Conservation (phyloP, 1,140 invertebrate genomes). For the Dreissena rostriformis region DNA sequence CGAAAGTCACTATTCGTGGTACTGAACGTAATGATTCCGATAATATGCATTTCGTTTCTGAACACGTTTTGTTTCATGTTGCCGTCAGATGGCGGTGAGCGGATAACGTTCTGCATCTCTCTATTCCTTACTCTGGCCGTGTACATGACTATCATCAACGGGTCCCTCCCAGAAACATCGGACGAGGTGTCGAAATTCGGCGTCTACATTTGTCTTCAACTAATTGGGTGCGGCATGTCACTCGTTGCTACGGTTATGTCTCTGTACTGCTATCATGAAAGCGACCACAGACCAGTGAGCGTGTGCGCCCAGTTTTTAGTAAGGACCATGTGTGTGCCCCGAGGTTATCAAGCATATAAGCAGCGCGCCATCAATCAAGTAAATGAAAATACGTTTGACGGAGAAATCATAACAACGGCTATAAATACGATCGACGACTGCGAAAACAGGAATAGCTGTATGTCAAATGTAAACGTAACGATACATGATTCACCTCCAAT, state of each 20-base stretch:
- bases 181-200: constrained; percentile 75
- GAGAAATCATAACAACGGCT: too few species aligned
- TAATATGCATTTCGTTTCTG: constrained; percentile 54
- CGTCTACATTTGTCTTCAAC: constrained; percentile 64
- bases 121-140: constrained; percentile 61
- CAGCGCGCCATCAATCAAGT: too few species aligned
- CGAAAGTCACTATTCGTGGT: constrained; percentile 39
- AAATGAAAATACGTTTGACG: too few species aligned
- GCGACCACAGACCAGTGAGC: neutral
- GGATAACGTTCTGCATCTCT: constrained; percentile 57
- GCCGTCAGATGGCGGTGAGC: constrained; percentile 53
- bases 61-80: constrained; percentile 52
- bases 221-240: constrained; percentile 34
- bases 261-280: constrained; percentile 16
- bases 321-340: neutral
- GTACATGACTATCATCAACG: constrained; percentile 51
- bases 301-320: too few species aligned
- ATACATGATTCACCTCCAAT: too few species aligned
- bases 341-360: neutral
- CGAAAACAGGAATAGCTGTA: too few species aligned
- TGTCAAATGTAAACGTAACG: too few species aligned
- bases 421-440: too few species aligned
- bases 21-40: constrained; percentile 58
- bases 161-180: constrained; percentile 54
- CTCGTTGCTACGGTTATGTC: constrained; percentile 36